Base-by-base conservation (phyloP, 2,888 invertebrate genomes). In the Ophioninae sp. region DNA sequence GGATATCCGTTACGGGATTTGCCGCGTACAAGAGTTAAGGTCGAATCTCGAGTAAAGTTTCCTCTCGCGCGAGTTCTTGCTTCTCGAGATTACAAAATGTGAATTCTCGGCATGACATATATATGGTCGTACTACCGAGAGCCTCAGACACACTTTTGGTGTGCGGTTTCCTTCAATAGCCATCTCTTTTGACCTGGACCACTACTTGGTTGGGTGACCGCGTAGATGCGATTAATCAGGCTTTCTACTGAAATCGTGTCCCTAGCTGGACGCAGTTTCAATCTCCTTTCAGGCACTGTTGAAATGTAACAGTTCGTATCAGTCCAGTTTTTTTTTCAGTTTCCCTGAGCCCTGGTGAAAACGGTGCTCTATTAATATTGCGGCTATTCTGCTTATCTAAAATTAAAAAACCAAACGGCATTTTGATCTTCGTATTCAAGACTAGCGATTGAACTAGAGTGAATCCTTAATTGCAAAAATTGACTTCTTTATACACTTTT, bases 1-100 rank as follows among this genome's bases (percentile, higher is more conserved):
- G 87, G 87, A 88, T 90, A 90, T 89, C 89, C 90, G 89, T 88
- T 88, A 87, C 88, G 88, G 89, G 87, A 86, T 86, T 82, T 86
- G 85, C 87, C 87, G 89, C 72, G 79, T 76, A 89, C 86, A 20
- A 87, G 87, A 89, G 89, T 90, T 90, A 89, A 89, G 89, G 87
- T 88, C 90, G 88, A 88, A 86, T 87, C 84, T 79, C 81, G 79
- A 81, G 81, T 81, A 59, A 75, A 78, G 75, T 71, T 81, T 78
- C 74, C 75, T 59, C 65, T 39, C 23, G 81, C 75, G 41, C 23
- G 73, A 58, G 61, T 72, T 65, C 22, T 51, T 39, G 56, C 41
- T 75, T 67, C 81, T 64, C 84, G 79, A 73, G 84, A 84, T 51
- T 30, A 51, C 77, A 84, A 82, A 84, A 84, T 73, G 79, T 79